Evolutionary conservation across 2,797 vertebrate genomes (phyloP).

Genomic region (Falco cherrug): DNA sequence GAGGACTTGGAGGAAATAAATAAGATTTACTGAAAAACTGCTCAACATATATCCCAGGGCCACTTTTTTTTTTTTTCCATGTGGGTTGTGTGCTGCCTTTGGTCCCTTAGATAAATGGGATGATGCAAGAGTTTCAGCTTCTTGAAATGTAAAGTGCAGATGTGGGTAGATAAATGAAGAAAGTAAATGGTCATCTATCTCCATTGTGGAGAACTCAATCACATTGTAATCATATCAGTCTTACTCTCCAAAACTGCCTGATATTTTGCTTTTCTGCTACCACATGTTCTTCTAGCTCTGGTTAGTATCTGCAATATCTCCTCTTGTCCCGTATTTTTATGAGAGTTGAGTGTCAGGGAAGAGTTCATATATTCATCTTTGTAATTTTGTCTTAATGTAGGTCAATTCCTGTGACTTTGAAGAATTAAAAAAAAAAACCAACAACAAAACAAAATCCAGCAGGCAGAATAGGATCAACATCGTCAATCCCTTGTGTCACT

Average conservation of each 20-base stretch:
- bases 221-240: not conserved
- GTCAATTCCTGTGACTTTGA: not conserved
- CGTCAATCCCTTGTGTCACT: not conserved
- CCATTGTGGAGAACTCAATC: conserved; percentile 40
- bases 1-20: conserved; percentile 65
- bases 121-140: conserved; percentile 45
- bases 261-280: conserved; percentile 2
- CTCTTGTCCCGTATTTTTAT: not conserved
- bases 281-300: not conserved
- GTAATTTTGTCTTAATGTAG: not conserved
- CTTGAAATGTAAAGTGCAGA: conserved; percentile 53
- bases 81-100: conserved; percentile 40
- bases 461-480: not conserved
- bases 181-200: conserved; percentile 63
- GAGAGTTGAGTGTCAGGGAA: not conserved
- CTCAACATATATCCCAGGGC: conserved; percentile 46
- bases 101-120: conserved; percentile 50
- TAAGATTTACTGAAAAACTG: conserved; percentile 70
- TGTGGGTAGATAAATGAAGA: conserved; percentile 40
- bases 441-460: not conserved
- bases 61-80: conserved; percentile 20
- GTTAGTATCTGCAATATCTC: not conserved
- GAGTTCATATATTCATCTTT: not conserved
- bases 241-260: not conserved
- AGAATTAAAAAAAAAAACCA: not conserved